Conservation (phyloP, 1,140 invertebrate genomes). For the Eubasilissa regina region DNA sequence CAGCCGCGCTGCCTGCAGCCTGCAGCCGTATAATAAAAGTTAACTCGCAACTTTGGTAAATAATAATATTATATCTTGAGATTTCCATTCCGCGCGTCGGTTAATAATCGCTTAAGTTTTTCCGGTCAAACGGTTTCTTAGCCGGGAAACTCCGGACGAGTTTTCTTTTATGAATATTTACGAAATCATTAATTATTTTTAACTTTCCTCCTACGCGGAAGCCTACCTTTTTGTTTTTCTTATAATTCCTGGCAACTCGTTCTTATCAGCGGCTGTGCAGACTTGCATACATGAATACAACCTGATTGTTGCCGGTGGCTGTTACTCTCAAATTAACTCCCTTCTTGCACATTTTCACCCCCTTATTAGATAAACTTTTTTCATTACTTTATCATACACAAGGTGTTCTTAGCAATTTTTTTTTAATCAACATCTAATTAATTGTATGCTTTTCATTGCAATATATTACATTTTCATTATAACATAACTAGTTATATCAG, state of each 20-base stretch:
- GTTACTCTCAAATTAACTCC: constrained; percentile 56
- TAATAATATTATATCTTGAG: constrained; percentile 55
- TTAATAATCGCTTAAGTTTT: constrained; percentile 62
- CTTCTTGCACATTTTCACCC: constrained; percentile 42
- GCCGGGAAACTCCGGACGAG: constrained; percentile 54
- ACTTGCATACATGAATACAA: constrained; percentile 61
- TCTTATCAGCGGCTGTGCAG: constrained; percentile 58
- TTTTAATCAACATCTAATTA: not conserved
- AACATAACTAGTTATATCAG: no score
- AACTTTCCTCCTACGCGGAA: constrained; percentile 54
- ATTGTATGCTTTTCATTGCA: no score
- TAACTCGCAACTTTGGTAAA: constrained; percentile 50
- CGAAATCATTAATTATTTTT: constrained; percentile 62
- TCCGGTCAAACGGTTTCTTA: constrained; percentile 60
- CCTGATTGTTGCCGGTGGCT: constrained; percentile 52
- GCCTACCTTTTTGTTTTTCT: constrained; percentile 56
- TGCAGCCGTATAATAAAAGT: constrained; percentile 50
- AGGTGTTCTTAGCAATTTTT: constrained; percentile 11
- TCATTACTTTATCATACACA: constrained; percentile 34
- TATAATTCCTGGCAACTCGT: constrained; percentile 55
- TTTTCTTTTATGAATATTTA: constrained; percentile 62
- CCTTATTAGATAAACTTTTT: constrained; percentile 39
- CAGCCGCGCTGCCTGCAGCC: not conserved
- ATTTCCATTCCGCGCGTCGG: constrained; percentile 60
- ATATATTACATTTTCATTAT: no score